phyloP scores from a whole-genome alignment of 2,888 invertebrate genomes.

The Platycheirus rosarum region DNA sequence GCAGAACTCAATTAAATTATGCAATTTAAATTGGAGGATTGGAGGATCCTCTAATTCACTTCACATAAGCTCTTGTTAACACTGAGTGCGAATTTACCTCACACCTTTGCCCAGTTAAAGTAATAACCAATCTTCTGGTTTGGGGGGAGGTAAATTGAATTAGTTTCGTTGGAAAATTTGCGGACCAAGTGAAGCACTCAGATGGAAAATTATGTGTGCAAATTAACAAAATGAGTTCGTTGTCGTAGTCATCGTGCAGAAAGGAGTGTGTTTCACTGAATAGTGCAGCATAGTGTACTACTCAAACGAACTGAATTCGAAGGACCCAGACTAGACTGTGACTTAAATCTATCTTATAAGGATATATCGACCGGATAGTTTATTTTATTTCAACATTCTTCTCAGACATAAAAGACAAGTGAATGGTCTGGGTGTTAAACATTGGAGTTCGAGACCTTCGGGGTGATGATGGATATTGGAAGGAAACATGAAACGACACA shows the following conservation, averaged over 20 bases:
- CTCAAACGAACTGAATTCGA: not conserved
- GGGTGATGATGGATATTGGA: conserved; percentile 19
- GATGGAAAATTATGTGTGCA: conserved; percentile 70
- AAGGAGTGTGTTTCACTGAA: conserved; percentile 1
- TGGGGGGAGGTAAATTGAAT: conserved; percentile 65
- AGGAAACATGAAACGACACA: conserved; percentile 14
- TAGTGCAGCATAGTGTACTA: not conserved
- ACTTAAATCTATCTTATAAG: conserved; percentile 48
- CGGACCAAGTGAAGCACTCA: conserved; percentile 63
- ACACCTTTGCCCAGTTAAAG: not conserved
- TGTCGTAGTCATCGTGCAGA: not conserved
- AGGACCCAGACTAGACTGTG: conserved; percentile 14
- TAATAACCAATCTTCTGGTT: conserved; percentile 50
- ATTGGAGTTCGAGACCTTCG: not conserved
- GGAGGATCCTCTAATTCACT: conserved; percentile 67
- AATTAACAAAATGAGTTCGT: conserved; percentile 67
- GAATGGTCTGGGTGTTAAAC: not conserved
- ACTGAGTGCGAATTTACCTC: not conserved
- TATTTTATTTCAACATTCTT: conserved; percentile 25
- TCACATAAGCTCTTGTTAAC: conserved; percentile 30
- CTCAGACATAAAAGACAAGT: not conserved
- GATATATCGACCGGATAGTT: conserved; percentile 52
- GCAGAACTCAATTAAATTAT: conserved; percentile 72
- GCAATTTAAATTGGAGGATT: conserved; percentile 55
- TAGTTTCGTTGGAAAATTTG: conserved; percentile 60